phyloP scores from a whole-genome alignment of 2,888 invertebrate genomes.

The Bhutanitis thaidina region DNA sequence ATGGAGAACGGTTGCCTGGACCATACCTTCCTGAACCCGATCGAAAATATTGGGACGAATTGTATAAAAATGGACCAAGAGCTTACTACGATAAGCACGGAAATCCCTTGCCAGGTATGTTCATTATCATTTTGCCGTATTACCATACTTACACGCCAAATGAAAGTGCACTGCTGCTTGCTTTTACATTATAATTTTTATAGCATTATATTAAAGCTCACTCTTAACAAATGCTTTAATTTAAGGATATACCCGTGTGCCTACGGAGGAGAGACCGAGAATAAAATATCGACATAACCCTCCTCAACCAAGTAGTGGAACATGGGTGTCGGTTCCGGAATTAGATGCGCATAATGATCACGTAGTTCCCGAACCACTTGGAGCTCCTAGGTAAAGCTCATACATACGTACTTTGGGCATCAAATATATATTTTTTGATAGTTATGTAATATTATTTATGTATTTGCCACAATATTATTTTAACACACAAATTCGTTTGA shows the following conservation, averaged over 20 bases:
- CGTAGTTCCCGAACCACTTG: slow-evolving; percentile 60
- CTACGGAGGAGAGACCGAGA: slow-evolving; percentile 55
- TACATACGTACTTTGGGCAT: neutral
- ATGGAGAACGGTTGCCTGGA: slow-evolving; percentile 41
- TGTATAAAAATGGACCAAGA: slow-evolving; percentile 66
- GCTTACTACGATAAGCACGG: slow-evolving; percentile 71
- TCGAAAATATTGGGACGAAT: slow-evolving; percentile 65
- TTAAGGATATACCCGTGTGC: slow-evolving; percentile 62
- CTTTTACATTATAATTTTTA: too few species aligned
- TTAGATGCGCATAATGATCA: slow-evolving; percentile 55
- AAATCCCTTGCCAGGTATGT: slow-evolving; percentile 69
- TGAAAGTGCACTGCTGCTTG: too few species aligned
- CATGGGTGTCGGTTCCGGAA: slow-evolving; percentile 53
- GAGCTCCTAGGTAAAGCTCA: slow-evolving; percentile 53
- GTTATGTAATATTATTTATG: too few species aligned
- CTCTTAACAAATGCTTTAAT: neutral
- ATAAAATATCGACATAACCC: slow-evolving; percentile 58
- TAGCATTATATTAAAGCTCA: too few species aligned
- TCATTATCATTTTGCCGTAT: too few species aligned
- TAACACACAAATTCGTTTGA: too few species aligned
- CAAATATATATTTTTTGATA: neutral
- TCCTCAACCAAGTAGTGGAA: slow-evolving; percentile 52
- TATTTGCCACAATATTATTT: too few species aligned
- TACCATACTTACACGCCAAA: too few species aligned
- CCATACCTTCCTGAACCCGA: slow-evolving; percentile 61